Evolutionary conservation across 2,888 invertebrate species (phyloP), one percentile per base, ranked within the genome.

Genomic region (Hypsopygia costalis): DNA sequence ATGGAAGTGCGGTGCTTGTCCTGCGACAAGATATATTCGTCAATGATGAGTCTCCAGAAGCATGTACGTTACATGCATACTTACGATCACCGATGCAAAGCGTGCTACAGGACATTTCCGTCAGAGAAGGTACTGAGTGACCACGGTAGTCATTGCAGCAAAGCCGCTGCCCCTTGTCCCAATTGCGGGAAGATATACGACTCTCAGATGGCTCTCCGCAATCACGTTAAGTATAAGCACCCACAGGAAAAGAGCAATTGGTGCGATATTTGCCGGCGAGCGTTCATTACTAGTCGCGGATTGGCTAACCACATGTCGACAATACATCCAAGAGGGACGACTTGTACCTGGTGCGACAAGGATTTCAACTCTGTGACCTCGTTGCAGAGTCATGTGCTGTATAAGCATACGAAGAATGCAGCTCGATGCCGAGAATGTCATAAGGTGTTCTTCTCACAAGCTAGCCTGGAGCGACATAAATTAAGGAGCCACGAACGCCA

Each of bases 61-160:
- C 83, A 85, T 43, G 52, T 60, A 10, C 59, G 69, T 11, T 81
- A 81, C 52, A 80, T 72, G 74, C 81, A 81, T 49, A 61, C 58
- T 10, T 69, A 65, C 46, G 34, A 57, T 10, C 55, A 74, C 47
- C 69, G 73, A 12, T 81, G 81, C 44, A 58, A 53, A 33, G 73
- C 55, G 28, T 81, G 81, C 49, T 79, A 80, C 43, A 66, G 55
- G 47, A 63, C 67, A 3, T 81, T 80, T 45, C 44, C 58, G 11
- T 62, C 69, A 0, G 36, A 51, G 4, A 48, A 52, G 8, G 41
- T 53, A 25, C 49, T 81, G 34, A 39, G 38, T n/a, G 27, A 42
- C 8, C 81, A 81, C 44, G 48, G 55, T 11, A 38, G 49, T 2
- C 16, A n/a, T 10, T 81, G 81, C 48, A 53, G 42, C n/a, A 64